Evolutionary conservation across 2,797 vertebrate species (phyloP).

Genomic region (Scarus forsteni): DNA sequence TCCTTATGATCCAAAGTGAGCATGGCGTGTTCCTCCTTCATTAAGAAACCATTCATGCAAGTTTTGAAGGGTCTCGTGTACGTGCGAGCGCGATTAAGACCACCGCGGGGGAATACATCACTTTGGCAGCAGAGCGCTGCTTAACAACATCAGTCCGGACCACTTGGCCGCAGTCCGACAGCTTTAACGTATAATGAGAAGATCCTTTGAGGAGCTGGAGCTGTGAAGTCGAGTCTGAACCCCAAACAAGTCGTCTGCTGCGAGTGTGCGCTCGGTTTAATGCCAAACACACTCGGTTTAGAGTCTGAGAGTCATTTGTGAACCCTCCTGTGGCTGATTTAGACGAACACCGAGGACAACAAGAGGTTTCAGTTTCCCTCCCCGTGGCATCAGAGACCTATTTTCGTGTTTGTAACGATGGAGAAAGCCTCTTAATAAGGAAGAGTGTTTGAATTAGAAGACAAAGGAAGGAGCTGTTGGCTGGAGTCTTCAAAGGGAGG

Average conservation of each 20-base stretch:
- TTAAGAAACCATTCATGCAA: neutral
- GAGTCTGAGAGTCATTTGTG: constrained; percentile 2
- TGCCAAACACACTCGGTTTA: neutral
- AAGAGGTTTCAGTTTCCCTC: neutral
- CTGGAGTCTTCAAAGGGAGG: neutral
- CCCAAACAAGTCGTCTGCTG: neutral
- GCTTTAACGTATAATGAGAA: constrained; percentile 15
- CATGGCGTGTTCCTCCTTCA: neutral
- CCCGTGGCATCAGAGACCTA: constrained; percentile 16
- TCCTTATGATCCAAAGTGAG: too few species aligned
- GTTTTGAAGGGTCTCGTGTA: neutral
- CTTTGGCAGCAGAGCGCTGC: neutral
- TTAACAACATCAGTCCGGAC: constrained; percentile 6
- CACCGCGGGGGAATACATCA: neutral
- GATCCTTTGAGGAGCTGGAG: constrained; percentile 2
- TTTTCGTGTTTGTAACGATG: constrained; percentile 50
- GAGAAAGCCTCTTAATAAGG: constrained; percentile 11
- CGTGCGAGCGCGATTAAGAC: neutral
- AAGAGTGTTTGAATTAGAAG: constrained; percentile 28
- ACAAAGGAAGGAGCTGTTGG: constrained; percentile 3
- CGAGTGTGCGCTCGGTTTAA: neutral
- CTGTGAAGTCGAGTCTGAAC: constrained; percentile 2
- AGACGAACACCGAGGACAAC: neutral
- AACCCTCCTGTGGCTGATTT: constrained; percentile 6
- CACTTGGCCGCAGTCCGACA: constrained; percentile 10